These are phyloP conservation scores for Morone chrysops DNA, from an alignment of 2,113 vertebrate species.

Conservation along the genomic window DNA sequence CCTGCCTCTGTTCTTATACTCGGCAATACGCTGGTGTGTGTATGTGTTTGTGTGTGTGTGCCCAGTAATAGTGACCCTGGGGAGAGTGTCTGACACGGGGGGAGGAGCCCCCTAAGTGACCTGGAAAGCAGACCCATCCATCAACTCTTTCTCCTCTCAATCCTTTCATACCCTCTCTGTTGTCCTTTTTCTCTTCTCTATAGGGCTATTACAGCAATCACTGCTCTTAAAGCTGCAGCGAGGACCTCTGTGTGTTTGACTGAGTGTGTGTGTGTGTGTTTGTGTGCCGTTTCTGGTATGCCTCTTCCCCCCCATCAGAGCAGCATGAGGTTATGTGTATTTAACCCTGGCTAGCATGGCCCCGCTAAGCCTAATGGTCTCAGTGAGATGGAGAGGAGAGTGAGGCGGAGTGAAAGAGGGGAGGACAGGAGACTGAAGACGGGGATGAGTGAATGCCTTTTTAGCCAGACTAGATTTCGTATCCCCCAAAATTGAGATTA, in stretches of 20 bases:
- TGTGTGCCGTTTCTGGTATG: conserved; percentile 19
- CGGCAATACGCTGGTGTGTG: not conserved
- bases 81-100: conserved; percentile 44
- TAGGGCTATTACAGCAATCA: conserved; percentile 71
- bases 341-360: conserved; percentile 61
- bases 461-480: too few relatives aligned
- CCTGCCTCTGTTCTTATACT: conserved; percentile 56
- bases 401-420: conserved; percentile 35
- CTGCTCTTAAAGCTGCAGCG: conserved; percentile 64
- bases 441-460: conserved; percentile 23
- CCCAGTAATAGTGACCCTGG: conserved; percentile 69
- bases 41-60: conserved; percentile 33
- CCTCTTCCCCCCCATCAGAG: conserved; percentile 15
- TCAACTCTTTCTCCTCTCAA: conserved; percentile 69
- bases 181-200: conserved; percentile 52
- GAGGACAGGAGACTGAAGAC: conserved; percentile 31
- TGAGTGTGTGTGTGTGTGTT: conserved; percentile 37
- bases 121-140: conserved; percentile 76
- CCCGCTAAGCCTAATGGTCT: conserved; percentile 57
- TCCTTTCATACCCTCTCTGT: conserved; percentile 51
- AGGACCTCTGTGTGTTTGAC: conserved; percentile 21
- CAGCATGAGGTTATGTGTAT: conserved; percentile 64
- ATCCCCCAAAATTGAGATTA: not conserved
- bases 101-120: conserved; percentile 72
- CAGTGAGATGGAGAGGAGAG: conserved; percentile 37